Evolutionary conservation across 2,113 vertebrate species (phyloP), one percentile per base, ranked within the genome.

Genomic region (Notechis scutatus): DNA sequence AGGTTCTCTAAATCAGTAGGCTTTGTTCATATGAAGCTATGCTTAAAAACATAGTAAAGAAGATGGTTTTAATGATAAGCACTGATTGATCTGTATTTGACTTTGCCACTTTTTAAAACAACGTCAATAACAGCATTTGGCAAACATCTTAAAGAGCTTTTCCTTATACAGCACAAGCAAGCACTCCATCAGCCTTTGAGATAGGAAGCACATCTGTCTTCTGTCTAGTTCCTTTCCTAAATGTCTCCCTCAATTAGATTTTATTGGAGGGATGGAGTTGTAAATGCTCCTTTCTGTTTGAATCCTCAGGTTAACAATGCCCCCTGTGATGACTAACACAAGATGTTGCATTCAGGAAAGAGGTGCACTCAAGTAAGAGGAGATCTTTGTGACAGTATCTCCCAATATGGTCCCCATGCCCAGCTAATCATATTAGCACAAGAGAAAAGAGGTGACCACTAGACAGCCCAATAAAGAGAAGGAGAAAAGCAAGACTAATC

Each of bases 401-500:
- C 95, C 96, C 91, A 96, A 96, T 94, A 97, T 97, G 98, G 98
- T 98, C 98, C 98, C 98, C 98, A 98, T 98, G 98, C 98, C 97
- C 98, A 96, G 97, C 98, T 99, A 99, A 99, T 99, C 99, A 98
- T 98, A 98, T 99, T 99, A 98, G 98, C 96, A 96, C 96, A 97
- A 98, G 97, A 98, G 98, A 97, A 98, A 97, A 90, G 98, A 99
- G 98, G 98, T 98, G 98, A 98, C 98, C 98, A 93, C 95, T 98
- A 98, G 99, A 99, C 98, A 98, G 98, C 96, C 96, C 96, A 97
- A 98, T 98, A 98, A 98, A 99, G 98, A 97, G 94, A 94, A 97
- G 97, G 97, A 97, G 98, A 97, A 98, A 98, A 98, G 98, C 98
- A 98, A 97, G 98, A 98, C 99, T 99, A 99, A 99, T 99, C 98